Percentiles rank a stretch among this genome's conserved stretches.
phyloP scores from a whole-genome alignment of 2,113 vertebrate species.

The Rhinoderma darwinii region DNA sequence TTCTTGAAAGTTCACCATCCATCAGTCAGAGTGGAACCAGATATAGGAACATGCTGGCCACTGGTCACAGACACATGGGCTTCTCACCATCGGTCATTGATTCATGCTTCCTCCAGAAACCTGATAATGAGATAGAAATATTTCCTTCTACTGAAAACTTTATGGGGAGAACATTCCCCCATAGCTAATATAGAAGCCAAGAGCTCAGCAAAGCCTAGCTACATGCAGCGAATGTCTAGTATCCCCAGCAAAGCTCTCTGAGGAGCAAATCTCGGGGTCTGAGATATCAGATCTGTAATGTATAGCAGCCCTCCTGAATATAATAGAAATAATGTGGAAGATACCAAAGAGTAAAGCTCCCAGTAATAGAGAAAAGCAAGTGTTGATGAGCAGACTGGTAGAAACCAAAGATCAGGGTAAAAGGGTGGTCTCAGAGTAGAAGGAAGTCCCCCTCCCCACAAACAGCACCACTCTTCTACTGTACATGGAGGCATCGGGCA shows the following conservation, averaged over 20 bases:
- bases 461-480: no score
- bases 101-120: background rate
- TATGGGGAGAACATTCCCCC: background rate
- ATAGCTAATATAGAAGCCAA: background rate
- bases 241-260: background rate
- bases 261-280: background rate
- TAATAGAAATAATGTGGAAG: background rate
- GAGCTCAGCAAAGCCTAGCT: background rate
- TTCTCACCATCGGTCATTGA: background rate
- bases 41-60: background rate
- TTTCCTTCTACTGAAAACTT: no score
- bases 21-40: slow-evolving; percentile 31
- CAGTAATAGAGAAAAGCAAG: no score
- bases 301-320: no score
- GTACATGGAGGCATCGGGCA: no score
- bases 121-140: background rate
- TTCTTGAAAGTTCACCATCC: background rate
- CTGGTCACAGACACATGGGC: background rate
- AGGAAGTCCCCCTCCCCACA: no score
- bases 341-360: no score
- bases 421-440: no score
- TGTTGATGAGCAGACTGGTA: no score
- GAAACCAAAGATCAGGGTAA: no score
- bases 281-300: background rate
- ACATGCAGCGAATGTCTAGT: background rate